Evolutionary conservation across 2,113 vertebrate species (phyloP), one percentile per base, ranked within the genome.

Genomic region (Xenopus tropicalis): DNA sequence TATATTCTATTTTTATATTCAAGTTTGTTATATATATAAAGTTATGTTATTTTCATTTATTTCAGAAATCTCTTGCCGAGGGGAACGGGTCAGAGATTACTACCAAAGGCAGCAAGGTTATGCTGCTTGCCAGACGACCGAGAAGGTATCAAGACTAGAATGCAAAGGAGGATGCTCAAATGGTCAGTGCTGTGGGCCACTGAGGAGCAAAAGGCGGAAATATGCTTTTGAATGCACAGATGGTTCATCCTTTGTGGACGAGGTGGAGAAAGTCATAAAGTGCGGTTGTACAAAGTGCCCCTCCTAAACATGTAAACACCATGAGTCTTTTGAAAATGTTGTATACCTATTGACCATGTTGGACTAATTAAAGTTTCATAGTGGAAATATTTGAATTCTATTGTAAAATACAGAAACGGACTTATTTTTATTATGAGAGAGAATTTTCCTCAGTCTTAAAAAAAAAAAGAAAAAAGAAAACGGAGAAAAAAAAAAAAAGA

Each of bases 341-440:
- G 82, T 84, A 79, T 84, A 85, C 89, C 86, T 86, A 89, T 85
- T 84, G 88, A 90, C 92, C 86, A 54, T 89, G 91, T 89, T 85
- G 93, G 92, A 97, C 96, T 94, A 90, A 91, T 92, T 84, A 84
- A 93, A 91, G 91, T 94, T 94, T 93, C 93, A 91, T 90, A 92
- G 91, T 92, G 93, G 93, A 95, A 93, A 96, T 93, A 91, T 95
- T 91, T 92, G 95, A 96, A 97, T 94, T 95, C 93, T 97, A 98
- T 97, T 98, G 95, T 98, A 98, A 96, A 94, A 94, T 98, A 98
- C 92, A 98, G 94, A 97, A 74, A 95, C 92, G 89, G 94, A 96
- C 95, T 95, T 98, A 97, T 99, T 99, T 99, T 98, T 98, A 98
- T 98, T 94, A 97, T 90, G 8, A 74, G 89, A 95, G 95, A 93